phyloP scores from a whole-genome alignment of 2,113 vertebrate species.

The Python bivittatus region DNA sequence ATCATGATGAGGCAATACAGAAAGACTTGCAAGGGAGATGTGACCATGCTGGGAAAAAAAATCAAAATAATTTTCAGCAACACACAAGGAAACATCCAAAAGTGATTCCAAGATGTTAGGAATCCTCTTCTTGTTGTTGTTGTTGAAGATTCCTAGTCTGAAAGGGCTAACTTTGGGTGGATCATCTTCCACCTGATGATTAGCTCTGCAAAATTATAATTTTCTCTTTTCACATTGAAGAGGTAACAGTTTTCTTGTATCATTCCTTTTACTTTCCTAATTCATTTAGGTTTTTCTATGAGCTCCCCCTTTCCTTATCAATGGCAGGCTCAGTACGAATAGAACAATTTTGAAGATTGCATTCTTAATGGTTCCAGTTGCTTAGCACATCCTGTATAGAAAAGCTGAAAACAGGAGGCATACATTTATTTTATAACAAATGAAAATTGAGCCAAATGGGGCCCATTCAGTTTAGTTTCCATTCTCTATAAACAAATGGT shows the following conservation, averaged over 20 bases:
- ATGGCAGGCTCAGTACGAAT: neutral
- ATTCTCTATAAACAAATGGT: neutral
- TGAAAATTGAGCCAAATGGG: neutral
- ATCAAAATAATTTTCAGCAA: constrained; percentile 13
- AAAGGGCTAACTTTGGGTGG: neutral
- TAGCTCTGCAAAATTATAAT: neutral
- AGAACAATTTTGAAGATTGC: neutral
- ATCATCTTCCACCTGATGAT: neutral
- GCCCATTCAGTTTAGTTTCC: neutral
- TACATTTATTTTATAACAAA: neutral
- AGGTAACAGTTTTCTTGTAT: neutral
- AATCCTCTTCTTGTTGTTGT: neutral
- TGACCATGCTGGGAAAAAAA: neutral
- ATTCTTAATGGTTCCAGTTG: neutral
- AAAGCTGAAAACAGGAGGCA: neutral
- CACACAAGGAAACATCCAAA: neutral
- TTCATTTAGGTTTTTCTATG: neutral
- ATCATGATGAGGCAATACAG: neutral
- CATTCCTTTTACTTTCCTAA: neutral
- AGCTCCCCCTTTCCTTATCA: neutral
- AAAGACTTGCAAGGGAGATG: neutral
- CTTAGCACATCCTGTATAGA: neutral
- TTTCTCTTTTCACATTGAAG: neutral
- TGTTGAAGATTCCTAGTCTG: neutral
- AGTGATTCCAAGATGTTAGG: neutral